Conservation (phyloP, 2,797 vertebrate genomes). For the Neopelma chrysocephalum region DNA sequence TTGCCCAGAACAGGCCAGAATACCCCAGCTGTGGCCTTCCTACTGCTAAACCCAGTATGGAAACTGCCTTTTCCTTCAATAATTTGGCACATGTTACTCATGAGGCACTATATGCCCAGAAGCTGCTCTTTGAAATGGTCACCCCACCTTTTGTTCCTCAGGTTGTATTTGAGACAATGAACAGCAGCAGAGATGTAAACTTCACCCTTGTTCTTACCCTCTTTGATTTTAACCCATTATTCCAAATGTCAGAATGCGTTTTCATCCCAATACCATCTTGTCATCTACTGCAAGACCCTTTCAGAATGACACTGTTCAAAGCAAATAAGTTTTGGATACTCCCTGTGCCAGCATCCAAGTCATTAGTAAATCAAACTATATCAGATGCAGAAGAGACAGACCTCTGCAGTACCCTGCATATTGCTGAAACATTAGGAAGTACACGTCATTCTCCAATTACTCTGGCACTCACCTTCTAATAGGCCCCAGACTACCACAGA, state of each 20-base stretch:
- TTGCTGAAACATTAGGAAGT: not conserved
- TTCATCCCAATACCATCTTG: not conserved
- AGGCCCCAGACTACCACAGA: not conserved
- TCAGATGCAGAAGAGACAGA: not conserved
- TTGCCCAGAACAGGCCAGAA: not conserved
- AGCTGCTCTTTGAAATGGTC: not conserved
- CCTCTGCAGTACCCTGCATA: not conserved
- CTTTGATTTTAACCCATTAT: not conserved
- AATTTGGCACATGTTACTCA: not conserved
- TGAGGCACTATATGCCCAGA: not conserved
- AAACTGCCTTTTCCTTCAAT: not conserved
- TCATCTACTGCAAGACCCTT: not conserved
- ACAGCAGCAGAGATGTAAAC: not conserved
- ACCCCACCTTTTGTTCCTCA: not conserved
- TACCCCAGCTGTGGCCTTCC: not conserved
- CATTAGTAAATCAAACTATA: not conserved
- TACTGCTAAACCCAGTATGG: not conserved
- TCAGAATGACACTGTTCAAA: not conserved
- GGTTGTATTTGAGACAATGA: not conserved
- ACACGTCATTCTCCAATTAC: not conserved
- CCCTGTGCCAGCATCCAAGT: not conserved
- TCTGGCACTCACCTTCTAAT: not conserved
- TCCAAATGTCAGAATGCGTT: not conserved
- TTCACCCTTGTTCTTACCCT: not conserved
- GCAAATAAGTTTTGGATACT: not conserved